Evolutionary conservation across 2,888 invertebrate genomes (phyloP), one percentile per base, ranked within the genome.

Genomic region (Chesias legatella): DNA sequence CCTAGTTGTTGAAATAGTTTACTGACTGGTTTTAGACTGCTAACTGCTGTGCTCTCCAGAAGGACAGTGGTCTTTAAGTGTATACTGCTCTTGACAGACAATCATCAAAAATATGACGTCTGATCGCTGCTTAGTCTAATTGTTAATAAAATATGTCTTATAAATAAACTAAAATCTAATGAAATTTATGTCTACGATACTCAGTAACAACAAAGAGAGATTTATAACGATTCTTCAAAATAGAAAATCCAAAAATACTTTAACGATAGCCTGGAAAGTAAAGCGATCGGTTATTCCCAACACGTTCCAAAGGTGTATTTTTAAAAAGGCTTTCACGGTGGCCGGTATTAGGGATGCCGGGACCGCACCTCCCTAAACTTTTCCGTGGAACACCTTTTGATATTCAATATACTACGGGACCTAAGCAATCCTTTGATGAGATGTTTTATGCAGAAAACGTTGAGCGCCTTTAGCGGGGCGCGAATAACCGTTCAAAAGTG

Each of bases 361-460:
- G 64, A 63, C 65, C 67, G 73, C 73, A 60, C 65, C 69, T 56
- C 67, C 73, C 60, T 62, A 79, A 85, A 85, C 78, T 85, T 86
- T 82, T 67, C 67, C 77, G 69, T 65, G 70, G 78, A 75, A 72
- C 77, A 84, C 83, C 84, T 85, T 88, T 88, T 88, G 83, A 86
- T 86, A 88, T 88, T 88, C 84, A 88, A 88, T 88, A 86, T 88
- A 88, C 79, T 78, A 69, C 56, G 80, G 77, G 73, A 69, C 76
- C 83, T 77, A 70, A 82, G 83, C 86, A 86, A 86, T 85, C 88
- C 86, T 88, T 86, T 88, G 88, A 88, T 88, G 88, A 86, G 86
- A 88, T 88, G 85, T 86, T 86, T 88, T 88, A 88, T 88, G 88
- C 86, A 86, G 86, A 88, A 88, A 86, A 88, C 86, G 88, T 84